These are phyloP conservation scores for Anhinga rufa DNA, from an alignment of 2,113 vertebrate genomes.

Conservation along the genomic window DNA sequence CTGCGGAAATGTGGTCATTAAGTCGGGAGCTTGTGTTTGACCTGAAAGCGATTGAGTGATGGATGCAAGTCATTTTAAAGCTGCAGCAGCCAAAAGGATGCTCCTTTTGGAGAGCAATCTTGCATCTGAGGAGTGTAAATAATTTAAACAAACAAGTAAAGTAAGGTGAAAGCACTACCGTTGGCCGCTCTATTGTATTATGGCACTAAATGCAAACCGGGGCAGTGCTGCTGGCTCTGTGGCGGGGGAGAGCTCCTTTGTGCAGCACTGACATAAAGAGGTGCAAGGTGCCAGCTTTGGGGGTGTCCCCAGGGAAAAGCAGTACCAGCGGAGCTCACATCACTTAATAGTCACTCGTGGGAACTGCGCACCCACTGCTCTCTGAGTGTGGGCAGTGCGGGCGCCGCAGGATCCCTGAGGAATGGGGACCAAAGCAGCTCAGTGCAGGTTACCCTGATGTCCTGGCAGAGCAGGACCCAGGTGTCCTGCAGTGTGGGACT, in stretches of 20 bases:
- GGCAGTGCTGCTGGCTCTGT: neutral
- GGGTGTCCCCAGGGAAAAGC: neutral
- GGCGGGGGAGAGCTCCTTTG: neutral
- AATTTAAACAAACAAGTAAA: conserved; percentile 66
- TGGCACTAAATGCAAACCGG: neutral
- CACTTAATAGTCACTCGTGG: rapidly evolving
- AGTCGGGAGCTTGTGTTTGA: conserved; percentile 65
- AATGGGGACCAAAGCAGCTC: rapidly evolving
- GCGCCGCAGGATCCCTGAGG: rapidly evolving
- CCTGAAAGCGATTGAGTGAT: conserved; percentile 72
- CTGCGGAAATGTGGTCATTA: conserved; percentile 71
- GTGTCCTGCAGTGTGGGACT: neutral
- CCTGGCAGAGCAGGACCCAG: neutral
- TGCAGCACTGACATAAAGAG: rapidly evolving
- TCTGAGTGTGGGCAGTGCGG: rapidly evolving
- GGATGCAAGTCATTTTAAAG: conserved; percentile 74
- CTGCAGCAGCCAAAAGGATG: conserved; percentile 62
- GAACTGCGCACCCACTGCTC: rapidly evolving
- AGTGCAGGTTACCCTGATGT: neutral
- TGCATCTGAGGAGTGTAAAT: conserved; percentile 66
- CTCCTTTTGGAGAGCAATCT: conserved; percentile 55
- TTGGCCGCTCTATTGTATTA: neutral
- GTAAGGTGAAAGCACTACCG: neutral
- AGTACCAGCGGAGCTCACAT: rapidly evolving
- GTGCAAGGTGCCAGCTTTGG: neutral